Evolutionary conservation across 2,888 invertebrate species (phyloP), one percentile per base, ranked within the genome.

Genomic region (Euspilapteryx auroguttella): DNA sequence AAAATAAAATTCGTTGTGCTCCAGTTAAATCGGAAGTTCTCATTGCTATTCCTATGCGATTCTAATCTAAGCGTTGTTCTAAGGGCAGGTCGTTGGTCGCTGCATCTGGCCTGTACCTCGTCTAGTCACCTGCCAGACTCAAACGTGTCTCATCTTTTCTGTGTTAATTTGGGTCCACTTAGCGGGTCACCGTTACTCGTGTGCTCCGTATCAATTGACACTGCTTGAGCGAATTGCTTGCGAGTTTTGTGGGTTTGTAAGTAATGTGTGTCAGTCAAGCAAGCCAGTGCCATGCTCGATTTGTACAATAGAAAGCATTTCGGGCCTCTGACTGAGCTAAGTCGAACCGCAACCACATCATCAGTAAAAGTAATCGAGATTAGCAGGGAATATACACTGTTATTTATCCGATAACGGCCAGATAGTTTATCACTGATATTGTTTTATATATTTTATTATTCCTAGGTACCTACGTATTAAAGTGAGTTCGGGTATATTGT

Each of bases 21-120:
- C 61, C 43, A 58, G 53, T 62, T 58, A 40, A 43, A 47, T 45
- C 44, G 46, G 43, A 34, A 41, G 45, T 12, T 14, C 45, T 39
- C 36, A 44, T 41, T 44, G 37, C 47, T 47, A 47, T 47, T 51
- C 49, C 55, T 52, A 47, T 13, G 21, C 41, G 54, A 49, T 55
- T 42, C 49, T 47, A 46, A 53, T 54, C 17, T 17, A 8, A 5
- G 17, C 56, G 49, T 40, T 44, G 64, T 61, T 62, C 65, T 62
- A 58, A 63, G 68, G 65, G 64, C 68, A 62, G 68, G 65, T 64
- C 68, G 61, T 49, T 62, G 62, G 56, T 61, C 54, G 7, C 25
- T 3, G 9, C 25, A 6, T 12, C 13, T 7, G 13, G 12, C 14
- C 10, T 27, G 5, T 8, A 17, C 17, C 5, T 17, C 8, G 17